phyloP scores from a whole-genome alignment of 2,113 vertebrate species.

The Chunga burmeisteri region DNA sequence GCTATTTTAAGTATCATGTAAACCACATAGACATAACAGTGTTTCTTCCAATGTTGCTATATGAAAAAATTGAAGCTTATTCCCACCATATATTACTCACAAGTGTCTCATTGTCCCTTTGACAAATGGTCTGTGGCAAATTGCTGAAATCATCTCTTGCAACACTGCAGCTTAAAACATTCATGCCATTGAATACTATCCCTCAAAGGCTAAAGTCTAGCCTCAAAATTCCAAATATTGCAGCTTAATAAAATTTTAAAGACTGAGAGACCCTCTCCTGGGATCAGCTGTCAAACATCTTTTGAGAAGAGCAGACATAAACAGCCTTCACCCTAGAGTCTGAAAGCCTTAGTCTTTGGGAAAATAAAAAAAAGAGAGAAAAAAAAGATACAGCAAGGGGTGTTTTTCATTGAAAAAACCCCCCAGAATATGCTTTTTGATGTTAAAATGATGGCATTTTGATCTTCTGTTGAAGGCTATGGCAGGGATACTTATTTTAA shows the following conservation, averaged over 20 bases:
- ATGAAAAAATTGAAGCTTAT: slow-evolving; percentile 54
- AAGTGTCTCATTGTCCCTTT: slow-evolving; percentile 62
- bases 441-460: slow-evolving; percentile 50
- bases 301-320: slow-evolving; percentile 76
- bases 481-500: slow-evolving; percentile 13
- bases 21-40: neutral
- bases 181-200: slow-evolving; percentile 66
- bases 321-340: slow-evolving; percentile 56
- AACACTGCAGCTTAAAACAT: slow-evolving; percentile 69
- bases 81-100: slow-evolving; percentile 48
- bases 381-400: slow-evolving; percentile 1
- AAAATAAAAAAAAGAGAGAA: neutral
- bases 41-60: slow-evolving; percentile 11
- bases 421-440: slow-evolving; percentile 44
- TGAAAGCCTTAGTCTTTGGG: slow-evolving; percentile 30
- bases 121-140: slow-evolving; percentile 71
- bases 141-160: slow-evolving; percentile 68
- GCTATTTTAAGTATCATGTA: slow-evolving; percentile 58
- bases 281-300: slow-evolving; percentile 82
- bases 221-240: slow-evolving; percentile 75
- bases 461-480: slow-evolving; percentile 35
- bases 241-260: slow-evolving; percentile 80
- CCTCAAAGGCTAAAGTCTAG: slow-evolving; percentile 73
- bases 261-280: slow-evolving; percentile 65
- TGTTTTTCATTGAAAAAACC: neutral